Conservation (phyloP, 2,113 vertebrate genomes). For the Antennarius striatus region DNA sequence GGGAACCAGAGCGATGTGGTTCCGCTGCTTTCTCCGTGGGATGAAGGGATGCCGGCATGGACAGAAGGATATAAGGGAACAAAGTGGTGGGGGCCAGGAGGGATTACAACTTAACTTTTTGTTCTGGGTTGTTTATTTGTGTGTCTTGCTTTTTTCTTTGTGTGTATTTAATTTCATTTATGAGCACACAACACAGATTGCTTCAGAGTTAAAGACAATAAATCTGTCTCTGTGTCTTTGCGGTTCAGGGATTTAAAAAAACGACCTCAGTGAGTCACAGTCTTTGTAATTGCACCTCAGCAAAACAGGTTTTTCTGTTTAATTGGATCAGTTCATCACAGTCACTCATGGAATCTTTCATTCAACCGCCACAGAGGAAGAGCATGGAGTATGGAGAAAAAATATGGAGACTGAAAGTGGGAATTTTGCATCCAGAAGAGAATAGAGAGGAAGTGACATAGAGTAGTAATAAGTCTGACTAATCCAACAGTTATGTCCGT, state of each 20-base stretch:
- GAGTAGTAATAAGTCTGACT: slow-evolving; percentile 70
- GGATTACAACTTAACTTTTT: slow-evolving; percentile 6
- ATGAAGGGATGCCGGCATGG: slow-evolving; percentile 10
- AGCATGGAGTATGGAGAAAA: too few relatives aligned
- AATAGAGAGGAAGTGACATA: slow-evolving; percentile 9
- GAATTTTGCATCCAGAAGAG: neutral
- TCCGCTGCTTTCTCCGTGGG: slow-evolving; percentile 7
- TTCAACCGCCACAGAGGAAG: neutral
- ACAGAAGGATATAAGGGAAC: slow-evolving; percentile 30
- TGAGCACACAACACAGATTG: slow-evolving; percentile 13
- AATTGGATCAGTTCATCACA: neutral
- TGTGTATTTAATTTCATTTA: too few relatives aligned
- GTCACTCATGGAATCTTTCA: slow-evolving; percentile 2
- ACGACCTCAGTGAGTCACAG: slow-evolving; percentile 1
- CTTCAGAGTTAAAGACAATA: slow-evolving; percentile 27
- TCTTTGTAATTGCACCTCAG: slow-evolving; percentile 3
- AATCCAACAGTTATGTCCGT: slow-evolving; percentile 65
- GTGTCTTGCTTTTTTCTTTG: neutral
- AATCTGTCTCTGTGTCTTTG: slow-evolving; percentile 27
- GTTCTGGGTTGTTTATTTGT: slow-evolving; percentile 20
- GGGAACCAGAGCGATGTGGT: neutral
- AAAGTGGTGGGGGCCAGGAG: neutral
- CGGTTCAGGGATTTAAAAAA: slow-evolving; percentile 27
- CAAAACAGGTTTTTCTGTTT: slow-evolving; percentile 1
- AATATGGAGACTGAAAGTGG: too few relatives aligned